Base-by-base conservation (phyloP, 2,797 vertebrate genomes). In the Gymnothorax reevesii region DNA sequence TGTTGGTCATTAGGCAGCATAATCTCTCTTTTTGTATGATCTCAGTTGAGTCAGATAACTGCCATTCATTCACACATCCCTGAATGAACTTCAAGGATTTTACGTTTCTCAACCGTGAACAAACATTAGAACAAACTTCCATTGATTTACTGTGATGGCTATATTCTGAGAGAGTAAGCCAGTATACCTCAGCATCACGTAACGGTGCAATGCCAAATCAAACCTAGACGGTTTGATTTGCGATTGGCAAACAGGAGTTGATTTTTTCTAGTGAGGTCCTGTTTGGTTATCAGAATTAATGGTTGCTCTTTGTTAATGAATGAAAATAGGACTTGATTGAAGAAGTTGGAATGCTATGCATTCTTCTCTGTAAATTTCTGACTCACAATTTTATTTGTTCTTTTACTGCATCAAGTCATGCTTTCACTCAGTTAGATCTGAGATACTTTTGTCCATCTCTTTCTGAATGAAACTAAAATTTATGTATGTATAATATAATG, bases 401-500 rank as follows among this genome's bases (percentile, higher is more conserved):
- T 64, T 75, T 82, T 55, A 87, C 60, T 42, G 42, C 71, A 25
- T 57, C 9, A 10, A 84, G 59, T 77, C 27, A 80, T 79, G 75
- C 60, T 71, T 59, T 0, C 57, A 60, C 69, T 7, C 57, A 80
- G 49, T 52, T 64, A 84, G 42, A 33, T 52, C 69, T 60, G 52
- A 84, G 27, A 57, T 57, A 33, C n/a, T 57, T 66, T 55, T 54
- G 12, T 25, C 75, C 62, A 64, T 49, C 57, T 85, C 54, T 52
- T 85, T 88, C 69, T 25, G 84, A 83, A 88, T 84, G 69, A 82
- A 80, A 25, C 75, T 83, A 7, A 87, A 87, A 84, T 88, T 66
- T 52, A 84, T 86, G 92, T 92, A 91, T 92, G 91, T 93, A 88
- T 92, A 71, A 83, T 25, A 91, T 89, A 94, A 94, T 94, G 52